These are phyloP conservation scores for Drosophila funebris DNA, from an alignment of 1,140 invertebrate genomes.

Conservation along the genomic window DNA sequence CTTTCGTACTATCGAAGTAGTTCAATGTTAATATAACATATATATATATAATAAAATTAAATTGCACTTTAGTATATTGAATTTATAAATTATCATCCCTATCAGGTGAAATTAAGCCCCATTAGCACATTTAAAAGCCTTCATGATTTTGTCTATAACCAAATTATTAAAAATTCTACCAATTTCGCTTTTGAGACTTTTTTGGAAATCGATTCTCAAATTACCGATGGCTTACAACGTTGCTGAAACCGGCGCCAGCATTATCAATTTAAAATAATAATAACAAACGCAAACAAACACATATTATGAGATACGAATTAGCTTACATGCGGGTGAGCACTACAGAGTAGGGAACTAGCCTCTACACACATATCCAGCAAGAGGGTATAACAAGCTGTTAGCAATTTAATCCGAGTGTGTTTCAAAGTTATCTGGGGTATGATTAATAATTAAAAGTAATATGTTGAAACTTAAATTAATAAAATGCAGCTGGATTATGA, in stretches of 20 bases:
- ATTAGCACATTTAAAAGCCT: too few species aligned
- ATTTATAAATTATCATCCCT: too few species aligned
- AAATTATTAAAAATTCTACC: constrained; percentile 68
- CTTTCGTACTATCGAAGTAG: too few species aligned
- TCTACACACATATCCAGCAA: not conserved
- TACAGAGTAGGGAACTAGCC: not conserved
- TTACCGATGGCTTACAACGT: constrained; percentile 1
- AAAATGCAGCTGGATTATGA: too few species aligned
- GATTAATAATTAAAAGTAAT: too few species aligned
- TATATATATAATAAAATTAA: too few species aligned
- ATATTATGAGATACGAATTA: constrained; percentile 59
- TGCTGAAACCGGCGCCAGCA: not conserved
- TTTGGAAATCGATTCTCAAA: constrained; percentile 24
- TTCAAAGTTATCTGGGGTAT: too few species aligned
- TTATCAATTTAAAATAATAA: constrained; percentile 70
- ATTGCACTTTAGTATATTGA: too few species aligned
- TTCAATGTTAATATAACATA: too few species aligned
- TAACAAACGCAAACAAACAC: constrained; percentile 62
- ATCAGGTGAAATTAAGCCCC: too few species aligned
- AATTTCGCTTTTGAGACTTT: not conserved
- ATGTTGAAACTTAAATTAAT: too few species aligned
- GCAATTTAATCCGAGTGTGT: too few species aligned
- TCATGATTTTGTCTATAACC: constrained; percentile 45
- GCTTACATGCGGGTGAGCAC: constrained; percentile 38
- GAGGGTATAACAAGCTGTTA: not conserved